A percentile compares a stretch with the other conserved stretches of the same genome.
Evolutionary conservation across 2,888 invertebrate species (phyloP).

Genomic region (Synanthedon andrenaeformis): DNA sequence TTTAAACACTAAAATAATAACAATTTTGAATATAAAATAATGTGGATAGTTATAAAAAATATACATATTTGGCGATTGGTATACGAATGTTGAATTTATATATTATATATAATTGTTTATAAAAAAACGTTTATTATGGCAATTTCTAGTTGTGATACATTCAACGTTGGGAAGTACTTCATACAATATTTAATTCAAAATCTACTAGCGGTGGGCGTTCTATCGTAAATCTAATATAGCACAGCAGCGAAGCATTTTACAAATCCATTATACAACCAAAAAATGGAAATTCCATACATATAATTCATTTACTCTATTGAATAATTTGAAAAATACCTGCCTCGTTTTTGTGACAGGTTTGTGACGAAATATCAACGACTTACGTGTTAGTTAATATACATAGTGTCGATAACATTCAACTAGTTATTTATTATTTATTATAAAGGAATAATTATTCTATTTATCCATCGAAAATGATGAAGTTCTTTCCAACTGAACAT

Average conservation of each 20-base stretch:
- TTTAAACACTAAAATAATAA: slow-evolving; percentile 38
- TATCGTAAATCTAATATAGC: not conserved
- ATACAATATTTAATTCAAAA: not conserved
- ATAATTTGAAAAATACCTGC: not conserved
- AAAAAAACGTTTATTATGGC: slow-evolving; percentile 39
- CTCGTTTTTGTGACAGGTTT: slow-evolving; percentile 9
- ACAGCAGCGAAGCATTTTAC: not conserved
- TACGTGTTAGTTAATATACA: not conserved
- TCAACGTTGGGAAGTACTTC: slow-evolving; percentile 3
- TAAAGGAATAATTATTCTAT: not conserved
- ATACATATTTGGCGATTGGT: slow-evolving; percentile 56
- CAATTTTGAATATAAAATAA: slow-evolving; percentile 56
- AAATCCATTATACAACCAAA: not conserved
- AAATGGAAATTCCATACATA: not conserved
- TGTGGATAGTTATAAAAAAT: slow-evolving; percentile 53
- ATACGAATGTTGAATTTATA: slow-evolving; percentile 41
- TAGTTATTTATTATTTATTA: not conserved
- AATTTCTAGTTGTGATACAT: slow-evolving; percentile 9
- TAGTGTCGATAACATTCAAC: not conserved
- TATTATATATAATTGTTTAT: slow-evolving; percentile 8
- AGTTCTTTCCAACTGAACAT: slow-evolving; percentile 11
- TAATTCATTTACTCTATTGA: not conserved
- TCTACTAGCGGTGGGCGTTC: not conserved
- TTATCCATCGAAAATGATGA: not conserved
- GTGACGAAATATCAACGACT: slow-evolving; percentile 5